A percentile compares a stretch with the other conserved stretches of the same genome.
These are phyloP conservation scores for Manis crassicaudata DNA, from an alignment of 2,797 vertebrate genomes.

Conservation along the genomic window DNA sequence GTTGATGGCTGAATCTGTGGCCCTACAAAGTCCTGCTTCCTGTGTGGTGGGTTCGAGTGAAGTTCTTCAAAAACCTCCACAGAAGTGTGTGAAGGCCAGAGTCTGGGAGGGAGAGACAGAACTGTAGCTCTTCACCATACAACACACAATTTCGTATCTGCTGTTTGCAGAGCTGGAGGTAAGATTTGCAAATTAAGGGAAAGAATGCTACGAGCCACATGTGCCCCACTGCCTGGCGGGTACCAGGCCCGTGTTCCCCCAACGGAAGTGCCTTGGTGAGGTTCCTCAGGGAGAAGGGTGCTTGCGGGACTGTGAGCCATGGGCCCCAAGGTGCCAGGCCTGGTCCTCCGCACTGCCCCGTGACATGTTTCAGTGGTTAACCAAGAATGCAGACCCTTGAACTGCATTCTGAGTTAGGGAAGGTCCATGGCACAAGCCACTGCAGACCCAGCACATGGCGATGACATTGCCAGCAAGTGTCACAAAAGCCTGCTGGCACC, in stretches of 20 bases:
- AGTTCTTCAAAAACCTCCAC: background rate
- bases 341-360: background rate
- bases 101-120: background rate
- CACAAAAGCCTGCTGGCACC: background rate
- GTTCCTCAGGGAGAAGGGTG: background rate
- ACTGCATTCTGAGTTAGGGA: background rate
- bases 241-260: rapidly evolving
- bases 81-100: background rate
- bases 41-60: background rate
- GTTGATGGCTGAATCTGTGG: background rate
- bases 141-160: background rate
- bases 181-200: background rate
- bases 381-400: background rate
- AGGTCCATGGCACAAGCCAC: background rate
- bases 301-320: no score
- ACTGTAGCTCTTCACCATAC: background rate
- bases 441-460: background rate
- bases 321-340: background rate
- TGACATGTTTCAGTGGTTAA: background rate
- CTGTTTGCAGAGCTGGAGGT: background rate
- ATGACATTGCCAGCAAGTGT: background rate
- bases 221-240: background rate
- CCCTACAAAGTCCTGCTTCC: background rate
- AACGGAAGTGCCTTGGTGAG: background rate
- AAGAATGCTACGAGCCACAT: background rate